A percentile compares a stretch with the other conserved stretches of the same genome.
Conservation (phyloP, 2,797 vertebrate species). For the Bufotes viridis region DNA sequence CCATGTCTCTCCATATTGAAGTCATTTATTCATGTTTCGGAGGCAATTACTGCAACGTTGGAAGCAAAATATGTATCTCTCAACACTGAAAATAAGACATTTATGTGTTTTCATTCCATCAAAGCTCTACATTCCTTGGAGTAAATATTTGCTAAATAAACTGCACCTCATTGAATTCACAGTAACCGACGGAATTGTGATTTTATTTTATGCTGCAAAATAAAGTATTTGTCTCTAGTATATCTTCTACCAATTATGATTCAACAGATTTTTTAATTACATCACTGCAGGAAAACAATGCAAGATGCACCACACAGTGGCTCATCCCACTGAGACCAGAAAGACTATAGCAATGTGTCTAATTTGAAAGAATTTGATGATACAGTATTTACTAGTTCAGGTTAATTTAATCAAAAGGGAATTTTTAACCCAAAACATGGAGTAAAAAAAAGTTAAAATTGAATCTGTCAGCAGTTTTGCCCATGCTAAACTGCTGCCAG, state of each 20-base stretch:
- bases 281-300: conserved; percentile 24
- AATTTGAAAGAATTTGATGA: background rate
- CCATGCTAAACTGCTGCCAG: too few species aligned
- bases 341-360: background rate
- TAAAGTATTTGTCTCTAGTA: conserved; percentile 23
- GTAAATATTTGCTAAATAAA: conserved; percentile 57
- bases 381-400: background rate
- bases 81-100: conserved; percentile 48
- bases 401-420: background rate
- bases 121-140: conserved; percentile 48
- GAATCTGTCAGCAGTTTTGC: too few species aligned
- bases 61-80: conserved; percentile 32
- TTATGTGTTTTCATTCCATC: conserved; percentile 53
- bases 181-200: conserved; percentile 21
- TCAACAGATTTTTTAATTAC: conserved; percentile 43
- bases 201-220: conserved; percentile 24
- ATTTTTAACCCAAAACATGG: background rate
- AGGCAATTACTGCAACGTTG: conserved; percentile 55
- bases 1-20: conserved; percentile 42
- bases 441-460: background rate
- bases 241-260: conserved; percentile 24
- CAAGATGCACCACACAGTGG: background rate
- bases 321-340: background rate
- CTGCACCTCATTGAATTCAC: conserved; percentile 45
- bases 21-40: conserved; percentile 55